phyloP scores from a whole-genome alignment of 2,888 invertebrate genomes.

The Frankliniella intonsa region DNA sequence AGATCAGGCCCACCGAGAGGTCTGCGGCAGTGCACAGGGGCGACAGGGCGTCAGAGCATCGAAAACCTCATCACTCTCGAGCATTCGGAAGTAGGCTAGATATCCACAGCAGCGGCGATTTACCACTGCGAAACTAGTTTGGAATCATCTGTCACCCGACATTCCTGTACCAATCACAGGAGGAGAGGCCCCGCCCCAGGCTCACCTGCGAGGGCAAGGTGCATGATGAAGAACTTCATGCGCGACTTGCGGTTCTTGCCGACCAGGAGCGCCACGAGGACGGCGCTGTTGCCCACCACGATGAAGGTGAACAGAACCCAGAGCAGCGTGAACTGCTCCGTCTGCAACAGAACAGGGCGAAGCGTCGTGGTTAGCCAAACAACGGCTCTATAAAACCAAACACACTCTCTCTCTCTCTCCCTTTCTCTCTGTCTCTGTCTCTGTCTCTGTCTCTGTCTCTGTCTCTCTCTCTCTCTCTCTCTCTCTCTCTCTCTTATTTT shows the following conservation, averaged over 20 bases:
- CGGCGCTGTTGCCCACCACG: slow-evolving; percentile 79
- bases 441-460: no score
- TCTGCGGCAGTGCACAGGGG: slow-evolving; percentile 42
- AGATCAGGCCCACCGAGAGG: slow-evolving; percentile 49
- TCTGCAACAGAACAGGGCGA: slow-evolving; percentile 55
- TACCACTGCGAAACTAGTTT: no score
- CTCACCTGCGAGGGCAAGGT: slow-evolving; percentile 84
- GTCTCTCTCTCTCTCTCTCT: no score
- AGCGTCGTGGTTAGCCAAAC: not conserved
- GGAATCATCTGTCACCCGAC: no score
- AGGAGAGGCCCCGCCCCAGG: not conserved
- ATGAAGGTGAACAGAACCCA: slow-evolving; percentile 82
- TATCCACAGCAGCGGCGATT: no score
- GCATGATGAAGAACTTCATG: slow-evolving; percentile 93
- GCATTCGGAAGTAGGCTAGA: no score
- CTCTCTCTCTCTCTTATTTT: no score
- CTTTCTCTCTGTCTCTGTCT: no score
- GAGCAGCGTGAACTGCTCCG: slow-evolving; percentile 79
- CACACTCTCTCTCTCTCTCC: no score
- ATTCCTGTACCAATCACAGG: no score
- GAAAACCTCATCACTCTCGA: no score
- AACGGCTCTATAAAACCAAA: no score
- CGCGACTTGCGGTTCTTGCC: slow-evolving; percentile 79
- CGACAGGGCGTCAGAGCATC: not conserved
- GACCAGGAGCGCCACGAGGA: slow-evolving; percentile 76